Evolutionary conservation across 2,888 invertebrate species (phyloP).

Genomic region (Lutraria lutraria): DNA sequence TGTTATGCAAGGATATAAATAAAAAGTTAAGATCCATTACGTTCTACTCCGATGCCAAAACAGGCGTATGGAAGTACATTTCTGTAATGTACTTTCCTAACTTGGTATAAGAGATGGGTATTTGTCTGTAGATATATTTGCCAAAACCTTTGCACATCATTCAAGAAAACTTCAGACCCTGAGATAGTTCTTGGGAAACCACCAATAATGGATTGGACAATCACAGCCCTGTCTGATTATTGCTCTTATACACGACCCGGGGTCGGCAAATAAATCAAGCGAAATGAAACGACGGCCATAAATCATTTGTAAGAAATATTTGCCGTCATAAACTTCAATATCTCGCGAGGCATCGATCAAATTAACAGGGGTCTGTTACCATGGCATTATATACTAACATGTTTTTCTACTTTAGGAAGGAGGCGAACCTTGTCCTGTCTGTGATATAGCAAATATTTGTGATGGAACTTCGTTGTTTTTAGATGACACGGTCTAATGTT

Average conservation of each 20-base stretch:
- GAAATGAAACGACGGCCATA: constrained; percentile 25
- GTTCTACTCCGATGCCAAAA: no score
- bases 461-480: not conserved
- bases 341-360: constrained; percentile 2
- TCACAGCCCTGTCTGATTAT: not conserved
- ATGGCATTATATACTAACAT: not conserved
- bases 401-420: not conserved
- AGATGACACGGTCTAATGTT: not conserved
- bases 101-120: no score
- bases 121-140: not conserved
- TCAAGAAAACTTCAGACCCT: not conserved
- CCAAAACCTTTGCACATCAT: not conserved
- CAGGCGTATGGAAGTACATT: no score
- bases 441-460: not conserved
- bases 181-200: constrained; percentile 4
- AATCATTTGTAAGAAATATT: constrained; percentile 46
- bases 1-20: no score
- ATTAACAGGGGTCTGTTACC: not conserved
- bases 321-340: constrained; percentile 51
- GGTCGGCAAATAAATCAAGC: constrained; percentile 19
- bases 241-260: constrained; percentile 8
- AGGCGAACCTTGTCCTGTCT: not conserved
- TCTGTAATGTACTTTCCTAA: no score
- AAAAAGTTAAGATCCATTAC: no score
- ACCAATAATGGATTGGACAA: constrained; percentile 14